These are phyloP conservation scores for Vulpes vulpes DNA, from an alignment of 2,113 vertebrate genomes.

Conservation along the genomic window DNA sequence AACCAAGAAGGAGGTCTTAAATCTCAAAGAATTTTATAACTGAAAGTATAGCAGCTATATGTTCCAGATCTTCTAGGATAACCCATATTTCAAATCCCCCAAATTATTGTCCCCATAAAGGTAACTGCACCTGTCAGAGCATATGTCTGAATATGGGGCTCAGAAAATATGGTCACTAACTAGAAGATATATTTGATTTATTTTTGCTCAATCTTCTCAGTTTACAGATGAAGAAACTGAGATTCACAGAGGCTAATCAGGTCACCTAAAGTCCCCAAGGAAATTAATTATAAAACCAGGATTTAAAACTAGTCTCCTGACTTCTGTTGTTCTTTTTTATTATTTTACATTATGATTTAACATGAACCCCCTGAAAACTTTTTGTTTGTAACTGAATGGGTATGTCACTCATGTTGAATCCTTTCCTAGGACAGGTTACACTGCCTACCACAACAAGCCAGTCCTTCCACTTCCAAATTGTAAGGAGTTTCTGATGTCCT, in stretches of 20 bases:
- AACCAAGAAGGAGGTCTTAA: constrained; percentile 59
- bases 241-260: not conserved
- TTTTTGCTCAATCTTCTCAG: constrained; percentile 30
- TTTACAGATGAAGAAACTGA: constrained; percentile 61
- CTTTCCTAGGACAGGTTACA: not conserved
- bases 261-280: not conserved
- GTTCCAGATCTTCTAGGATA: constrained; percentile 59
- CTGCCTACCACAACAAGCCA: not conserved
- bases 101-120: constrained; percentile 65
- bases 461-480: not conserved
- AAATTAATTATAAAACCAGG: not conserved
- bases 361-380: not conserved
- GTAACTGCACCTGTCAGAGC: constrained; percentile 60
- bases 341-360: not conserved
- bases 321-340: not conserved
- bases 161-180: constrained; percentile 59
- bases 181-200: constrained; percentile 30
- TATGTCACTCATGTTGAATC: not conserved
- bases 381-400: not conserved
- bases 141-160: constrained; percentile 57
- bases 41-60: constrained; percentile 41
- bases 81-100: constrained; percentile 62
- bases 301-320: not conserved
- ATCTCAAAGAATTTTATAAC: constrained; percentile 64
- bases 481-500: not conserved